Percentiles rank a stretch among this genome's conserved stretches.
Evolutionary conservation across 1,140 invertebrate genomes (phyloP).

Genomic region (Stegodyphus mimosarum): DNA sequence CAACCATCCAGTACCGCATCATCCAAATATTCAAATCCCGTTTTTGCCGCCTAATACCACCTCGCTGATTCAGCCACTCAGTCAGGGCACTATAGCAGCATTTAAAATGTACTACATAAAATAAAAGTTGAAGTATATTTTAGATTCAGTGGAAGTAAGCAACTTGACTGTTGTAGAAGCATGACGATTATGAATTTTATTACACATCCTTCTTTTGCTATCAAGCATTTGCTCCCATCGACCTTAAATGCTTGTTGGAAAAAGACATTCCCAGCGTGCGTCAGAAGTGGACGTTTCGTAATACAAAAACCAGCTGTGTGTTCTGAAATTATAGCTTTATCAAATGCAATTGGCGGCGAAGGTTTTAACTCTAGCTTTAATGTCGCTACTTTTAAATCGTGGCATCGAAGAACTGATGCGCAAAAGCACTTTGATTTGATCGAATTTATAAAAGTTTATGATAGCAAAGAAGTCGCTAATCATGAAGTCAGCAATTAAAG

Average conservation of each 20-base stretch:
- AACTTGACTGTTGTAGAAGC: not conserved
- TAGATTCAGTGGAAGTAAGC: no score
- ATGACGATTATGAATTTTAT: not conserved
- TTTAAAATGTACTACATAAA: not conserved
- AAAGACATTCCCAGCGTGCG: not conserved
- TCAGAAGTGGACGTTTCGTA: not conserved
- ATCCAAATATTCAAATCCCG: constrained; percentile 14
- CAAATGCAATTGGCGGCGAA: no score
- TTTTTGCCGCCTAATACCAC: not conserved
- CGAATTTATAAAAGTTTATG: not conserved
- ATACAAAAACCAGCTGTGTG: not conserved
- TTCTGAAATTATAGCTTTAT: no score
- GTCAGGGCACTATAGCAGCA: not conserved
- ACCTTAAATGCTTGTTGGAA: not conserved
- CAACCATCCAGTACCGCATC: not conserved
- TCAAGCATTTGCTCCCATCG: not conserved
- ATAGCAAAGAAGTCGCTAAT: not conserved
- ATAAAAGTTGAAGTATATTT: not conserved
- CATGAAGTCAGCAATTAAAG: not conserved
- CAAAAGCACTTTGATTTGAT: not conserved
- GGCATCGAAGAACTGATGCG: not conserved
- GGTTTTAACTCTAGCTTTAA: no score
- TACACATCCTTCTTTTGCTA: not conserved
- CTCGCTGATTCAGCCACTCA: not conserved
- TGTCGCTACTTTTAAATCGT: no score